A percentile compares a stretch with the other conserved stretches of the same genome.
These are phyloP conservation scores for Athripsodes cinereus DNA, from an alignment of 2,888 invertebrate species.

Conservation along the genomic window DNA sequence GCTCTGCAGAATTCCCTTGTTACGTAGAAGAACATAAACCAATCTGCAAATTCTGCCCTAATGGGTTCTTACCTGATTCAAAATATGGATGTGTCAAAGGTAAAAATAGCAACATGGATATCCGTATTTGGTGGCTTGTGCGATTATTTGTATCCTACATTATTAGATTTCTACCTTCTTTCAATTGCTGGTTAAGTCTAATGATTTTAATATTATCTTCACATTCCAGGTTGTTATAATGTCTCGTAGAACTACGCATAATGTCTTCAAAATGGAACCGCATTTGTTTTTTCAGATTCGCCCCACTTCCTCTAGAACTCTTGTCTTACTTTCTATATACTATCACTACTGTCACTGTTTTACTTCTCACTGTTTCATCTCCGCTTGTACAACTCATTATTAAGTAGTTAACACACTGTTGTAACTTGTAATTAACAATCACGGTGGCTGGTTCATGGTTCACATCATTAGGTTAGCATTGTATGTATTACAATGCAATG, in stretches of 20 bases:
- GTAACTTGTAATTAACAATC: background rate
- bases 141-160: conserved; percentile 25
- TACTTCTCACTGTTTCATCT: conserved; percentile 20
- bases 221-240: conserved; percentile 47
- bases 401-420: conserved; percentile 28
- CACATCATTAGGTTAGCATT: background rate
- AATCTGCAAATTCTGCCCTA: conserved; percentile 93
- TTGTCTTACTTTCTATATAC: conserved; percentile 38
- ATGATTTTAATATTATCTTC: conserved; percentile 48
- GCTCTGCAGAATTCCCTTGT: conserved; percentile 81
- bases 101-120: conserved; percentile 51
- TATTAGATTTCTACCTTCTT: conserved; percentile 33
- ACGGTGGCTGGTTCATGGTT: conserved; percentile 10
- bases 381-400: conserved; percentile 26
- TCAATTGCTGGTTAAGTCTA: conserved; percentile 24
- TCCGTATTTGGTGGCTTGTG: conserved; percentile 28
- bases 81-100: conserved; percentile 94
- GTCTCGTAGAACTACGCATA: conserved; percentile 45
- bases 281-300: conserved; percentile 30
- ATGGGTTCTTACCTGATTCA: conserved; percentile 86
- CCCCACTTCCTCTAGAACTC: conserved; percentile 32
- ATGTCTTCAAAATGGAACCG: conserved; percentile 47
- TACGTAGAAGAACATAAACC: conserved; percentile 92
- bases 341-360: conserved; percentile 10
- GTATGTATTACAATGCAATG: conserved; percentile 10